phyloP scores from a whole-genome alignment of 2,113 vertebrate species.

The Chionis minor region DNA sequence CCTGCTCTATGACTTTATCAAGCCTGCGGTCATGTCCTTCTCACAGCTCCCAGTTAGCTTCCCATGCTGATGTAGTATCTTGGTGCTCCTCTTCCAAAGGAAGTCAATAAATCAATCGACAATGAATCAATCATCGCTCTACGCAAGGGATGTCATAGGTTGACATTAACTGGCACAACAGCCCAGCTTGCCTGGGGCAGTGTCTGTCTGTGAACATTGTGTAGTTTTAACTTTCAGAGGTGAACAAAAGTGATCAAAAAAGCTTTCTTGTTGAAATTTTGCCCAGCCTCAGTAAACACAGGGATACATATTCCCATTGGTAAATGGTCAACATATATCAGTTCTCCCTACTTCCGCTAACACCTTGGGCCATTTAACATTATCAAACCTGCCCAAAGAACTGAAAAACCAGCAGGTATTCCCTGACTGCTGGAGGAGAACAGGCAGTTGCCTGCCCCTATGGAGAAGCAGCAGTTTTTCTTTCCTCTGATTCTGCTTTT shows the following conservation, averaged over 20 bases:
- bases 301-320: background rate
- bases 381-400: background rate
- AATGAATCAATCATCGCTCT: no score
- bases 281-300: background rate
- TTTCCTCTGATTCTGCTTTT: background rate
- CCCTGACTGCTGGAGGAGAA: background rate
- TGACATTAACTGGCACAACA: background rate
- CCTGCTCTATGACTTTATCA: background rate
- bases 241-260: background rate
- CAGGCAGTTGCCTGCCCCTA: background rate
- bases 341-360: background rate
- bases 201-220: fast-evolving
- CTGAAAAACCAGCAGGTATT: fast-evolving
- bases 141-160: background rate
- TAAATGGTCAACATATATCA: background rate
- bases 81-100: background rate
- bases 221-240: background rate
- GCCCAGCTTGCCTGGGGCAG: background rate
- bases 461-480: background rate
- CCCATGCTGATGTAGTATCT: background rate
- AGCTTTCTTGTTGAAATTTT: background rate
- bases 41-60: fast-evolving
- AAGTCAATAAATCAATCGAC: background rate
- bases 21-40: background rate
- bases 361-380: background rate